phyloP scores from a whole-genome alignment of 2,113 vertebrate genomes.

The Etheostoma spectabile region DNA sequence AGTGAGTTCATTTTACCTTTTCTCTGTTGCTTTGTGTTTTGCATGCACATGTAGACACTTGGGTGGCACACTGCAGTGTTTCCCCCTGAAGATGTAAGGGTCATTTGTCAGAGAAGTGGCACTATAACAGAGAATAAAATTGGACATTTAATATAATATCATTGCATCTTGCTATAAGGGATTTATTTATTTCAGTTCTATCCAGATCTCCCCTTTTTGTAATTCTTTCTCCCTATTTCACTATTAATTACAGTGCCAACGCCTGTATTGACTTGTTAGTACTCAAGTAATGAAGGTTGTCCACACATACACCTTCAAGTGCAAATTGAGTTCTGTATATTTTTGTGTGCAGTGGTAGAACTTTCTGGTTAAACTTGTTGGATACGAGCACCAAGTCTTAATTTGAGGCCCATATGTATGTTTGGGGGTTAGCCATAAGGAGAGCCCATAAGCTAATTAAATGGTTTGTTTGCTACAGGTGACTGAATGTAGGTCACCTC shows the following conservation, averaged over 20 bases:
- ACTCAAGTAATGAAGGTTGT: background rate
- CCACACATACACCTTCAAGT: background rate
- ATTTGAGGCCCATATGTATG: no score
- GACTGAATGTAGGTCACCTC: no score
- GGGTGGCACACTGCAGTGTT: background rate
- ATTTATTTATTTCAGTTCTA: background rate
- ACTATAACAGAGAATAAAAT: background rate
- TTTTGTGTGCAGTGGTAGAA: background rate
- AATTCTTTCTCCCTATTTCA: background rate
- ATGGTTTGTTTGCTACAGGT: no score
- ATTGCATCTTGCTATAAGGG: background rate
- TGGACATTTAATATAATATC: background rate
- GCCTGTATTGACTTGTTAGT: background rate
- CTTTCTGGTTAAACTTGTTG: no score
- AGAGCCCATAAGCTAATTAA: no score
- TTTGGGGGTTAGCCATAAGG: no score
- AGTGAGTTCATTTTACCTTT: slow-evolving; percentile 63
- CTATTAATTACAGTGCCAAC: background rate
- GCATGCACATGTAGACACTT: slow-evolving; percentile 23
- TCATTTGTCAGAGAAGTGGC: background rate
- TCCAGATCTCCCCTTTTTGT: background rate
- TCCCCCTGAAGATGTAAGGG: background rate
- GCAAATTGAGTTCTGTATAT: background rate
- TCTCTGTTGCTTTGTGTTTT: slow-evolving; percentile 37
- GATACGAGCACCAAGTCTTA: no score